A percentile compares a stretch with the other conserved stretches of the same genome.
Evolutionary conservation across 53 echinoderm and acorn worm species (phyloP).

Genomic region (Echinometra lucunter): DNA sequence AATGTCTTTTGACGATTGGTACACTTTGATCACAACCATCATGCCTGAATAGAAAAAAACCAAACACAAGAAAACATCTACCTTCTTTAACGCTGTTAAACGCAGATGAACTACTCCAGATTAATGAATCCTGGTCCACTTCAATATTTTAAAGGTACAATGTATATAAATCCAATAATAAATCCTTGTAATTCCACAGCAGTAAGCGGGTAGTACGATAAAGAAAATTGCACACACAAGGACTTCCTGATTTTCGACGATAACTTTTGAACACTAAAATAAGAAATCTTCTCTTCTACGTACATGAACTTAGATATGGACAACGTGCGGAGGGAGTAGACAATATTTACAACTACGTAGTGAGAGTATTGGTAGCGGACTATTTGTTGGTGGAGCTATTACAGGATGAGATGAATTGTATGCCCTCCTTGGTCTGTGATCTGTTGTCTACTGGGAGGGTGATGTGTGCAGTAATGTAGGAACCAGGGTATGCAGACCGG

Average conservation of each 20-base stretch:
- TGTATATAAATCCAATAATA: conserved; percentile 54
- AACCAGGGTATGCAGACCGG: conserved; percentile 28
- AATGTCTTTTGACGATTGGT: too few species aligned
- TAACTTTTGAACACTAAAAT: background rate
- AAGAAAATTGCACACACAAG: background rate
- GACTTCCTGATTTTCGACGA: conserved; percentile 20
- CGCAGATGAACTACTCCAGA: background rate
- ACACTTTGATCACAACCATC: background rate
- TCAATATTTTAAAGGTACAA: background rate
- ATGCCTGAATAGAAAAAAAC: too few species aligned
- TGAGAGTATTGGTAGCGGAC: conserved; percentile 1
- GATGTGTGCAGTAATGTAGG: conserved; percentile 37
- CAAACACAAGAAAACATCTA: background rate
- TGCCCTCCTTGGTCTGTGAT: conserved; percentile 15
- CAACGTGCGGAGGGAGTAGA: background rate
- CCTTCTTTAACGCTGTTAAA: background rate
- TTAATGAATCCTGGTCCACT: conserved; percentile 26
- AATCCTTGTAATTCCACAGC: conserved; percentile 50
- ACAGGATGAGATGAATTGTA: conserved; percentile 36
- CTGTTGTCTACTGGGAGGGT: conserved; percentile 36
- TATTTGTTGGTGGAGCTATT: conserved; percentile 18
- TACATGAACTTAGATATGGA: background rate
- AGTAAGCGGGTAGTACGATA: background rate
- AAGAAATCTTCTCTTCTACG: background rate
- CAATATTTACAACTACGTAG: conserved; percentile 23